A percentile compares a stretch with the other conserved stretches of the same genome.
phyloP scores from a whole-genome alignment of 2,888 invertebrate genomes.

The Tetramorium bicarinatum region DNA sequence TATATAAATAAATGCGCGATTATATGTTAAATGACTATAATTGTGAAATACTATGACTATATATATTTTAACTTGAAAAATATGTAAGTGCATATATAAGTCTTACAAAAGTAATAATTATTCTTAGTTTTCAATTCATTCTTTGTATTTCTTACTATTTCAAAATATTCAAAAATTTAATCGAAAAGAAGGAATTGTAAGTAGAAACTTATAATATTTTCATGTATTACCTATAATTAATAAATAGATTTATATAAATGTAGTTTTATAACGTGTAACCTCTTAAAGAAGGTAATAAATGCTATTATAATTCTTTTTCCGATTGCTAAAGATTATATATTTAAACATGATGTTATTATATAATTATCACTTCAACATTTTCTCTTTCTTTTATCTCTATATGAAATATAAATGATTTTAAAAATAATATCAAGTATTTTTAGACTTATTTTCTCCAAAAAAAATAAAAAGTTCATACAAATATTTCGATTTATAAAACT shows the following conservation, averaged over 20 bases:
- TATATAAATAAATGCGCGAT: conserved; percentile 8
- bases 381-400: conserved; percentile 8
- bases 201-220: conserved; percentile 18
- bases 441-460: not conserved
- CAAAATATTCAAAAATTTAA: conserved; percentile 8
- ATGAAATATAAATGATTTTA: conserved; percentile 2
- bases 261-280: conserved; percentile 10
- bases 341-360: conserved; percentile 1
- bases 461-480: conserved; percentile 5
- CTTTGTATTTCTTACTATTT: not conserved
- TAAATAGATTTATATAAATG: conserved; percentile 42
- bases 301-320: not conserved
- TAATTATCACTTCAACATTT: conserved; percentile 14
- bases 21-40: conserved; percentile 37
- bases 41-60: not conserved
- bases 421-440: conserved; percentile 19
- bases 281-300: conserved; percentile 41
- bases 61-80: conserved; percentile 17
- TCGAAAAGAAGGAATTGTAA: not conserved
- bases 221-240: conserved; percentile 14
- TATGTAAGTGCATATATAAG: not conserved
- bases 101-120: conserved; percentile 20
- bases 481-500: conserved; percentile 1
- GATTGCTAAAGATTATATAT: conserved; percentile 27
- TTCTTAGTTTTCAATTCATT: not conserved